These are phyloP conservation scores for Xyrichtys novacula DNA, from an alignment of 2,797 vertebrate species.

Conservation along the genomic window DNA sequence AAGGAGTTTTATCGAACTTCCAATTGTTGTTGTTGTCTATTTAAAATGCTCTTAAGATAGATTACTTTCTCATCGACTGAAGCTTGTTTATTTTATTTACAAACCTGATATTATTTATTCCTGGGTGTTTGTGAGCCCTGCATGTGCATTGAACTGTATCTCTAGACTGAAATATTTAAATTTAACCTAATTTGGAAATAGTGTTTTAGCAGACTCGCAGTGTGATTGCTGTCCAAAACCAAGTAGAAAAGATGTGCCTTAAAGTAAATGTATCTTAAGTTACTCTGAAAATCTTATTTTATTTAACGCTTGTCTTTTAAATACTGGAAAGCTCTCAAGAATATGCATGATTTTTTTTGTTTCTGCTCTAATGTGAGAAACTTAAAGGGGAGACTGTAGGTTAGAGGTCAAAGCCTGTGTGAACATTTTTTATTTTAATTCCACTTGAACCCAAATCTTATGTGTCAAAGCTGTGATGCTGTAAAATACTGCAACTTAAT, in stretches of 20 bases:
- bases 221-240: conserved; percentile 1
- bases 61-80: conserved; percentile 19
- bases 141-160: conserved; percentile 12
- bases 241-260: conserved; percentile 68
- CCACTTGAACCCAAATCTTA: conserved; percentile 17
- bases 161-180: conserved; percentile 36
- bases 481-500: conserved; percentile 52
- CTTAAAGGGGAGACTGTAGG: background rate
- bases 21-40: conserved; percentile 3
- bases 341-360: background rate
- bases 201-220: background rate
- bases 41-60: background rate
- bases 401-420: conserved; percentile 4
- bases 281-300: conserved; percentile 24
- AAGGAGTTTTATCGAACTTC: background rate
- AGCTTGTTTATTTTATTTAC: conserved; percentile 38
- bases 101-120: conserved; percentile 39
- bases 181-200: conserved; percentile 7
- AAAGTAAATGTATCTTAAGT: conserved; percentile 46
- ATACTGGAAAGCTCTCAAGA: conserved; percentile 11
- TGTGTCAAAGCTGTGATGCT: conserved; percentile 44
- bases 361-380: background rate
- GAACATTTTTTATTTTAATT: conserved; percentile 19
- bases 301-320: conserved; percentile 4
- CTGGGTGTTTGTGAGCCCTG: conserved; percentile 1